Evolutionary conservation across 2,888 invertebrate species (phyloP).

Genomic region (Frankliniella intonsa): DNA sequence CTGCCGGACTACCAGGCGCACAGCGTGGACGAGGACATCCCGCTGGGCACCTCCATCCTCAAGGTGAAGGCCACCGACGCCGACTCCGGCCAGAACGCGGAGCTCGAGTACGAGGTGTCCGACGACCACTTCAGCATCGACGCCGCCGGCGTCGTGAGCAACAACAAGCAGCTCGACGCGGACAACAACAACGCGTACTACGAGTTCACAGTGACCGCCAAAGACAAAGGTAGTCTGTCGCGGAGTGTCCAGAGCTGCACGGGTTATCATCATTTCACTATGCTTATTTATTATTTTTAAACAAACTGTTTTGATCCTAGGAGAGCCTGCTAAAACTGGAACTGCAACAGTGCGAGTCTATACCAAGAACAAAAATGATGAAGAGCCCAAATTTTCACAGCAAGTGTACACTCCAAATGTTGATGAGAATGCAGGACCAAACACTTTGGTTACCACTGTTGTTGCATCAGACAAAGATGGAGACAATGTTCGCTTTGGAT

Average conservation of each 20-base stretch:
- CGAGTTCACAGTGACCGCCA: slow-evolving; percentile 89
- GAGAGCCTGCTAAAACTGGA: slow-evolving; percentile 86
- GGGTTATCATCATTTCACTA: too few species aligned
- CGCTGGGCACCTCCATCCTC: slow-evolving; percentile 84
- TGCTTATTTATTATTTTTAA: not conserved
- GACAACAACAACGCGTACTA: slow-evolving; percentile 96
- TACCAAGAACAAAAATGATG: slow-evolving; percentile 97
- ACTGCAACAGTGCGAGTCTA: slow-evolving; percentile 91
- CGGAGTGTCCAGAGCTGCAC: too few species aligned
- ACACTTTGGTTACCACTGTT: slow-evolving; percentile 91
- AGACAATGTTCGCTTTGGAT: slow-evolving; percentile 75
- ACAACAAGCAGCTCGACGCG: slow-evolving; percentile 82
- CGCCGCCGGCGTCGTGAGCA: slow-evolving; percentile 85
- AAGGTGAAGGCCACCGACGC: slow-evolving; percentile 94
- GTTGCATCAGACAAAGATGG: slow-evolving; percentile 97
- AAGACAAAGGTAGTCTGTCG: slow-evolving; percentile 70
- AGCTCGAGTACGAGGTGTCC: slow-evolving; percentile 85
- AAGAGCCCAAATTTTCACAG: slow-evolving; percentile 93
- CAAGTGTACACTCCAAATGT: slow-evolving; percentile 96
- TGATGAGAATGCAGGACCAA: slow-evolving; percentile 92
- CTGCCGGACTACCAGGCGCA: slow-evolving; percentile 95
- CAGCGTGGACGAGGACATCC: slow-evolving; percentile 92
- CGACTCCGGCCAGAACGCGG: slow-evolving; percentile 91
- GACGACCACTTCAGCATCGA: slow-evolving; percentile 95
- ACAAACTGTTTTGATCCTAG: slow-evolving; percentile 41